A percentile compares a stretch with the other conserved stretches of the same genome.
Evolutionary conservation across 2,888 invertebrate genomes (phyloP).

Genomic region (Brachycybe producta): DNA sequence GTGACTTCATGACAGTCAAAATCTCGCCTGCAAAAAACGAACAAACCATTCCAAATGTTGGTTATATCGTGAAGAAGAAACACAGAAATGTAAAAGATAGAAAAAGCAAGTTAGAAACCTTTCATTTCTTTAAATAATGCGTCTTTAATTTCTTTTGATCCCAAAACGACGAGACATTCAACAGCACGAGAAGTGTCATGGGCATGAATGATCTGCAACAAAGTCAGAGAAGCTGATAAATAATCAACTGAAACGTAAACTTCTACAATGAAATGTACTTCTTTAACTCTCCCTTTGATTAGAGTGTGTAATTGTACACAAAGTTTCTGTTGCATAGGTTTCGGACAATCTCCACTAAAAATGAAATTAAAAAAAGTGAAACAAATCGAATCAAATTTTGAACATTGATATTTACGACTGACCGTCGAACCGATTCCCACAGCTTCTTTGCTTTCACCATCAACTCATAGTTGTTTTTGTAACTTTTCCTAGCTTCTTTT

Average conservation of each 20-base stretch:
- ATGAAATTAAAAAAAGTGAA: not conserved
- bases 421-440: constrained; percentile 18
- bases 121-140: constrained; percentile 38
- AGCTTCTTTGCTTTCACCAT: constrained; percentile 16
- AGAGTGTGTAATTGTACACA: constrained; percentile 9
- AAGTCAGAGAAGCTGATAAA: not conserved
- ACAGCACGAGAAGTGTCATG: constrained; percentile 41
- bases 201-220: constrained; percentile 25
- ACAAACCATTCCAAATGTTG: not conserved
- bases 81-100: not conserved
- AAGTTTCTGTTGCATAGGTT: constrained; percentile 6
- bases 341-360: constrained; percentile 8
- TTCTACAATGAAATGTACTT: constrained; percentile 20
- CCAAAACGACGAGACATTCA: constrained; percentile 37
- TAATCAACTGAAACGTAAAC: not conserved
- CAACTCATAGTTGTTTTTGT: constrained; percentile 15
- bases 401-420: not conserved
- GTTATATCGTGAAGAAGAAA: too few species aligned
- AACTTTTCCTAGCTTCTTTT: constrained; percentile 5
- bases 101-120: constrained; percentile 26
- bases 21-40: constrained; percentile 22
- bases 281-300: constrained; percentile 11
- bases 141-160: constrained; percentile 29
- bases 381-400: not conserved
- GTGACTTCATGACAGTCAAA: constrained; percentile 36